These are phyloP conservation scores for Malurus cyaneus DNA, from an alignment of 2,113 vertebrate genomes.

Conservation along the genomic window DNA sequence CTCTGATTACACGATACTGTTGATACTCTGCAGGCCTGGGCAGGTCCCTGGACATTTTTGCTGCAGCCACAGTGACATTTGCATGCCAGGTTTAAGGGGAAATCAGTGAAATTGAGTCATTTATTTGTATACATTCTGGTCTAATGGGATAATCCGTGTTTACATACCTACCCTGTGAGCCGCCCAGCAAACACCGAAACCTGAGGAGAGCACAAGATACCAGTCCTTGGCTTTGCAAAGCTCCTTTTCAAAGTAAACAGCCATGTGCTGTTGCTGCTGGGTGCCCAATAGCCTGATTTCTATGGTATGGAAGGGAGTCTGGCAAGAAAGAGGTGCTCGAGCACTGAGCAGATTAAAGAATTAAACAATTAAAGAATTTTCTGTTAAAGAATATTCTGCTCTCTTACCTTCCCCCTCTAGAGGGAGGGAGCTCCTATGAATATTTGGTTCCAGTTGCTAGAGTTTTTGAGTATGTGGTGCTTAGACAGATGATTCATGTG, in stretches of 20 bases:
- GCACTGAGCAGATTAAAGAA: background rate
- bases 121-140: background rate
- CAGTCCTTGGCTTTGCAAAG: background rate
- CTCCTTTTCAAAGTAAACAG: background rate
- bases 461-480: background rate
- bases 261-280: background rate
- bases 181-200: background rate
- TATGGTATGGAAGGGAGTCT: background rate
- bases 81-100: background rate
- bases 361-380: constrained; percentile 10
- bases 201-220: background rate
- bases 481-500: background rate
- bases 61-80: constrained; percentile 19
- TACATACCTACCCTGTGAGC: background rate
- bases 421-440: background rate
- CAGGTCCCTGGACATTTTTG: background rate
- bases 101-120: background rate
- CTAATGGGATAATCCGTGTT: constrained; percentile 10
- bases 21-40: background rate
- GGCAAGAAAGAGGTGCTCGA: background rate
- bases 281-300: background rate
- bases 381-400: background rate
- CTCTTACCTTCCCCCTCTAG: background rate
- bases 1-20: background rate
- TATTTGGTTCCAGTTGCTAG: background rate